Evolutionary conservation across 30 jellyfish, hydroid and myxozoan species (phyloP), one percentile per base, ranked within the genome.

Genomic region (Aurelia sp.): DNA sequence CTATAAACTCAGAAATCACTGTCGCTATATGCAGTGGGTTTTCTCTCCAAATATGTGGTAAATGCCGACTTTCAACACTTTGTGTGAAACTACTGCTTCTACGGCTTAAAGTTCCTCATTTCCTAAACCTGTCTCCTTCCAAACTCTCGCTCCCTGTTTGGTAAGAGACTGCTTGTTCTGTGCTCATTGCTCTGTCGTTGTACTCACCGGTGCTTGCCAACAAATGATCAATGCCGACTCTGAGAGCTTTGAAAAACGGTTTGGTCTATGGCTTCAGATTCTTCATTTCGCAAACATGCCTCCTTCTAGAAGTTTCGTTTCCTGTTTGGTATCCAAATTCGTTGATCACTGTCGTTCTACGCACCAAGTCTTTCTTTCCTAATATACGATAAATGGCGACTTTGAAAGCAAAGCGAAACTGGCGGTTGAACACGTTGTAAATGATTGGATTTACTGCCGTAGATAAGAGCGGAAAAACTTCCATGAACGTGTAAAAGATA

Each of bases 401-500:
- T n/a, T 71, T 70, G 66, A 83, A 83, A 11, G 97, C 87, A 58
- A 53, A 64, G 52, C 96, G 94, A 64, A 84, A 91, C 64, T 86
- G 96, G 63, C 62, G 73, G 81, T 84, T 91, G n/a, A 86, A 53
- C 19, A 91, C 66, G 53, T 90, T 85, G 80, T 91, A 91, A 3
- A 91, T 91, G 22, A 85, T 13, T 11, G 98, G 98, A 53, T 91
- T 91, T 4, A 91, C 31, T 16, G 89, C 87, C 41, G 98, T 48
- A 63, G 89, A 85, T 3, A 91, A 48, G 86, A 80, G 70, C 5
- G 98, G 98, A 13, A 85, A 58, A 11, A 86, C 61, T 11, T 84
- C 89, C 79, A 87, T 44, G 51, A 78, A 87, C 7, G 88, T 53
- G 65, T 63, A 79, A 57, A 37, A 85, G 1, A 72, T 59, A 71